Percentiles rank a stretch among this genome's conserved stretches.
Evolutionary conservation across 2,797 vertebrate species (phyloP).

Genomic region (Brachyalestes nurse): DNA sequence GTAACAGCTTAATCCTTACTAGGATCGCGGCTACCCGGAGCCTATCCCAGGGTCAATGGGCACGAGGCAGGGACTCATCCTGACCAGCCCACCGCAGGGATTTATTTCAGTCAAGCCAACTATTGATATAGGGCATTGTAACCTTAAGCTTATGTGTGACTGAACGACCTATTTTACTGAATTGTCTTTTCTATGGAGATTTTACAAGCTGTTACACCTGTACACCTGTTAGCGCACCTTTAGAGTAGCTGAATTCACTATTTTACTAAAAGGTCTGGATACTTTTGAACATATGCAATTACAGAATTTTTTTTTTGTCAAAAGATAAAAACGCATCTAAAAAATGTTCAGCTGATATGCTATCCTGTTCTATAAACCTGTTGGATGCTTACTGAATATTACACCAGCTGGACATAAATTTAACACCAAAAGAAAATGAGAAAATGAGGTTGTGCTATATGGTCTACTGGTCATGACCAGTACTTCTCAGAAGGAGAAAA

Average conservation of each 20-base stretch:
- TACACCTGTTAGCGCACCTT: background rate
- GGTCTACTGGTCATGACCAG: background rate
- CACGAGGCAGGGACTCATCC: too few species aligned
- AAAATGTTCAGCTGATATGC: background rate
- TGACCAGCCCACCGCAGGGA: too few species aligned
- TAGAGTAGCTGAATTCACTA: background rate
- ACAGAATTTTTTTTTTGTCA: too few species aligned
- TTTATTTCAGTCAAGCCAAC: too few species aligned
- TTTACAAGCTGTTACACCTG: background rate
- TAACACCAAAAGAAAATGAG: background rate
- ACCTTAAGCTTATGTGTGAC: background rate
- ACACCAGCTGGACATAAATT: background rate
- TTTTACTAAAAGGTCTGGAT: background rate
- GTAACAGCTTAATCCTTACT: too few species aligned
- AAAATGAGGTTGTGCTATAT: background rate
- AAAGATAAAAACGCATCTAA: too few species aligned
- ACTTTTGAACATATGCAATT: too few species aligned
- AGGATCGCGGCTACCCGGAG: too few species aligned
- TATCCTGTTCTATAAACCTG: background rate
- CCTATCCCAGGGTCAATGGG: too few species aligned
- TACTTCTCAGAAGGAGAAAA: background rate
- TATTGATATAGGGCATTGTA: background rate
- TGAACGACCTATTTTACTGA: background rate
- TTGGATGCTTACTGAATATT: background rate
- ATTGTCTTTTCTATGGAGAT: background rate